Conservation (phyloP, 2,888 invertebrate genomes). For the Panzeria rudis region DNA sequence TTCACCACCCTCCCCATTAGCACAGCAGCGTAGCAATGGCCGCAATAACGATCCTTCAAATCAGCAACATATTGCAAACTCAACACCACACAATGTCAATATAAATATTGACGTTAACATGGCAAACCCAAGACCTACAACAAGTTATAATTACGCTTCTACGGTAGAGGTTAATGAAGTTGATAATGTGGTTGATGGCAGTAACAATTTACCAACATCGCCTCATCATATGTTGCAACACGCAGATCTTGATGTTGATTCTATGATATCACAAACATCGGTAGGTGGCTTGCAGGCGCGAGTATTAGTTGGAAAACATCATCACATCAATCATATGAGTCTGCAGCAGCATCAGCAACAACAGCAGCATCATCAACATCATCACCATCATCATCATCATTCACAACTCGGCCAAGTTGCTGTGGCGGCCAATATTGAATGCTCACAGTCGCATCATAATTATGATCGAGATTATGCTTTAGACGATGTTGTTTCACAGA, state of each 20-base stretch:
- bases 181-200: constrained; percentile 69
- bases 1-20: constrained; percentile 87
- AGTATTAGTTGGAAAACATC: constrained; percentile 58
- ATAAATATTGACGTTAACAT: constrained; percentile 69
- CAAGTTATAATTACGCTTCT: constrained; percentile 69
- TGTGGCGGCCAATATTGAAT: constrained; percentile 88
- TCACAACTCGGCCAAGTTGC: constrained; percentile 79
- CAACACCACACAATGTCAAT: constrained; percentile 68
- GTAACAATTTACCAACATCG: constrained; percentile 73
- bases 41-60: constrained; percentile 67
- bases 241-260: constrained; percentile 76
- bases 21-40: constrained; percentile 70
- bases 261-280: constrained; percentile 71
- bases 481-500: constrained; percentile 83
- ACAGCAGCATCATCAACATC: constrained; percentile 67
- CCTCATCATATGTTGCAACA: constrained; percentile 78
- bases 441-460: constrained; percentile 84
- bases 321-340: constrained; percentile 56
- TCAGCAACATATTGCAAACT: constrained; percentile 71
- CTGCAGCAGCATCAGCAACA: constrained; percentile 57
- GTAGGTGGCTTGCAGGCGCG: constrained; percentile 56
- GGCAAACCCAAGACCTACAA: constrained; percentile 61
- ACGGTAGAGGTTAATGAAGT: constrained; percentile 66
- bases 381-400: constrained; percentile 78
- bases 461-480: constrained; percentile 83